Evolutionary conservation across 2,888 invertebrate species (phyloP).

Genomic region (Drosophila infuscata): DNA sequence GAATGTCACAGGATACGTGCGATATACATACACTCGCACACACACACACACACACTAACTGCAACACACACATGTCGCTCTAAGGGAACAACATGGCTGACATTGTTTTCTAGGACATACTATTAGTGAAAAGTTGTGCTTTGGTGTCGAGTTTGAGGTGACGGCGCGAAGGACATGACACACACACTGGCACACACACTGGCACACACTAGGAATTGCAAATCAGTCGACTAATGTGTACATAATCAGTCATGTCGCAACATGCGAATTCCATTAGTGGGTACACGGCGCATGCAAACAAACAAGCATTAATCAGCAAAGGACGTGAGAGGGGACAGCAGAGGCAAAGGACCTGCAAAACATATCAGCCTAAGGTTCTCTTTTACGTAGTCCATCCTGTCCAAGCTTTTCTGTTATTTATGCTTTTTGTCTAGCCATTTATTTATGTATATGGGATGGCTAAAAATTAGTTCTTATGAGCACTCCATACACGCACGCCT

Average conservation of each 20-base stretch:
- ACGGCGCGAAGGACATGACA: slow-evolving; percentile 63
- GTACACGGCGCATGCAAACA: slow-evolving; percentile 72
- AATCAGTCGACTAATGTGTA: slow-evolving; percentile 80
- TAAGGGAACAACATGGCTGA: slow-evolving; percentile 41
- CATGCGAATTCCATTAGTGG: slow-evolving; percentile 80
- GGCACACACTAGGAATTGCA: slow-evolving; percentile 71
- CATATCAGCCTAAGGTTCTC: slow-evolving; percentile 8
- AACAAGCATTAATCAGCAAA: slow-evolving; percentile 77
- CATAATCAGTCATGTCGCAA: slow-evolving; percentile 81
- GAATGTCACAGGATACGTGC: slow-evolving; percentile 66
- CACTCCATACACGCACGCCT: slow-evolving; percentile 6
- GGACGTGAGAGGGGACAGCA: slow-evolving; percentile 4
- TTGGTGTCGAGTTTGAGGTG: slow-evolving; percentile 48
- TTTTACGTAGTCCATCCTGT: slow-evolving; percentile 7
- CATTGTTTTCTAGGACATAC: slow-evolving; percentile 71
- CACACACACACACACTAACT: neutral
- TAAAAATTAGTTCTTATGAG: slow-evolving; percentile 19
- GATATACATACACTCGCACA: slow-evolving; percentile 16
- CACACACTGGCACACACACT: slow-evolving; percentile 12
- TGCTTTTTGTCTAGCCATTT: slow-evolving; percentile 66
- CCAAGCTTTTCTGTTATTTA: slow-evolving; percentile 64
- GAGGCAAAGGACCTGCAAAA: neutral
- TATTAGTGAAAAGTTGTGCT: slow-evolving; percentile 71
- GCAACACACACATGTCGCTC: slow-evolving; percentile 22
- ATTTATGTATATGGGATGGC: slow-evolving; percentile 29